These are phyloP conservation scores for Cheilosia impressa DNA, from an alignment of 2,888 invertebrate genomes.

Conservation along the genomic window DNA sequence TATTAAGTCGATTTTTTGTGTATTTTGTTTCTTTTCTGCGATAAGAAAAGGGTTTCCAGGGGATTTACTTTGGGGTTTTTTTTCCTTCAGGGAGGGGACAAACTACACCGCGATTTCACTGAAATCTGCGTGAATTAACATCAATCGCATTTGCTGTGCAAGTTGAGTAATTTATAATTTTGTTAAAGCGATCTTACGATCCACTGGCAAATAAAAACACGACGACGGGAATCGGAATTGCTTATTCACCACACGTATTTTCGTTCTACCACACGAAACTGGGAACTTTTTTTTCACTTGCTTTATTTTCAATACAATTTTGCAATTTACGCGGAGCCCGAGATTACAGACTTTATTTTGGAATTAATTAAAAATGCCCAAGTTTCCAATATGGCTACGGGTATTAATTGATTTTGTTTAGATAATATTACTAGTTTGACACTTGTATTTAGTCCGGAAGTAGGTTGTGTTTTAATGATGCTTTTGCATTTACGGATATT, in stretches of 20 bases:
- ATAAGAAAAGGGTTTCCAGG: slow-evolving; percentile 22
- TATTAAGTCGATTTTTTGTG: slow-evolving; percentile 12
- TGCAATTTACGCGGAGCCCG: slow-evolving; percentile 10
- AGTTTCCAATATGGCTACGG: slow-evolving; percentile 68
- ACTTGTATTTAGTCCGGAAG: slow-evolving; percentile 57
- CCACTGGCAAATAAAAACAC: slow-evolving; percentile 38
- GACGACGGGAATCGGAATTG: slow-evolving; percentile 13
- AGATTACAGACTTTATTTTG: slow-evolving; percentile 27
- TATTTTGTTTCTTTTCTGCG: neutral
- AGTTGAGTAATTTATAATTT: slow-evolving; percentile 3
- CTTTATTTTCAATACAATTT: slow-evolving; percentile 21
- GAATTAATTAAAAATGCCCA: slow-evolving; percentile 36
- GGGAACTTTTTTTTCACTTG: slow-evolving; percentile 22
- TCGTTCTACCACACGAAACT: slow-evolving; percentile 47
- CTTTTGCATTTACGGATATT: slow-evolving; percentile 9
- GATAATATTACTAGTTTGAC: slow-evolving; percentile 37
- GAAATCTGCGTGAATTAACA: slow-evolving; percentile 50
- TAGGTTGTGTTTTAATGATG: slow-evolving; percentile 12
- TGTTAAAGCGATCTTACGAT: slow-evolving; percentile 37
- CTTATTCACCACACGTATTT: slow-evolving; percentile 49
- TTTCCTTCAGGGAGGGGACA: slow-evolving; percentile 12
- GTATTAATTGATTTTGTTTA: slow-evolving; percentile 10
- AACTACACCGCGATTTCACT: slow-evolving; percentile 43
- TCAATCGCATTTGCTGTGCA: slow-evolving; percentile 46
- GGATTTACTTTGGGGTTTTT: slow-evolving; percentile 1